phyloP scores from a whole-genome alignment of 2,888 invertebrate species.

The Tetragnatha montana region DNA sequence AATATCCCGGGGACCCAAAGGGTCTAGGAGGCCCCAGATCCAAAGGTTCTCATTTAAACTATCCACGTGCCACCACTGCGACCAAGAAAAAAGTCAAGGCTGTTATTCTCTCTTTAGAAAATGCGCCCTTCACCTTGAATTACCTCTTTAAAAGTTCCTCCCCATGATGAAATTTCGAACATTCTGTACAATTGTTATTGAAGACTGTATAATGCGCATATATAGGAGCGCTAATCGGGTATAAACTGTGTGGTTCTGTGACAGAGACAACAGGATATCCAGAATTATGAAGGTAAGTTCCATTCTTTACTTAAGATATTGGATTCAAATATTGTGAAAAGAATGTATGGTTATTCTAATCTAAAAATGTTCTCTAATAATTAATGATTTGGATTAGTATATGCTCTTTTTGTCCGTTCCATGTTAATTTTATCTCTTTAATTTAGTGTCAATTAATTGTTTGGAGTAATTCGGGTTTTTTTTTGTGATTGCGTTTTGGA shows the following conservation, averaged over 20 bases:
- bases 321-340: not conserved
- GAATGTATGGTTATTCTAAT: too few relatives aligned
- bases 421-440: too few relatives aligned
- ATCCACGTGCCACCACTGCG: too few relatives aligned
- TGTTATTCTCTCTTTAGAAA: not conserved
- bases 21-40: too few relatives aligned
- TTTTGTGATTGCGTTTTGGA: too few relatives aligned
- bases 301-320: not conserved
- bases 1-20: too few relatives aligned
- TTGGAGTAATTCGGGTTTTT: too few relatives aligned
- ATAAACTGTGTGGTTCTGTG: not conserved
- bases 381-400: too few relatives aligned
- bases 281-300: slow-evolving; percentile 32
- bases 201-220: not conserved
- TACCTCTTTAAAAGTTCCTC: not conserved
- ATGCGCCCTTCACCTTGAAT: slow-evolving; percentile 31
- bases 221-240: not conserved
- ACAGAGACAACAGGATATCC: slow-evolving; percentile 1
- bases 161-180: not conserved
- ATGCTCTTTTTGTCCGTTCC: too few relatives aligned
- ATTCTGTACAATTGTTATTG: not conserved
- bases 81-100: slow-evolving; percentile 49
- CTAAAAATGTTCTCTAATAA: too few relatives aligned
- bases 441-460: too few relatives aligned
- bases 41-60: too few relatives aligned